Conservation (phyloP, 2,797 vertebrate species). For the Ctenosaura bakeri region DNA sequence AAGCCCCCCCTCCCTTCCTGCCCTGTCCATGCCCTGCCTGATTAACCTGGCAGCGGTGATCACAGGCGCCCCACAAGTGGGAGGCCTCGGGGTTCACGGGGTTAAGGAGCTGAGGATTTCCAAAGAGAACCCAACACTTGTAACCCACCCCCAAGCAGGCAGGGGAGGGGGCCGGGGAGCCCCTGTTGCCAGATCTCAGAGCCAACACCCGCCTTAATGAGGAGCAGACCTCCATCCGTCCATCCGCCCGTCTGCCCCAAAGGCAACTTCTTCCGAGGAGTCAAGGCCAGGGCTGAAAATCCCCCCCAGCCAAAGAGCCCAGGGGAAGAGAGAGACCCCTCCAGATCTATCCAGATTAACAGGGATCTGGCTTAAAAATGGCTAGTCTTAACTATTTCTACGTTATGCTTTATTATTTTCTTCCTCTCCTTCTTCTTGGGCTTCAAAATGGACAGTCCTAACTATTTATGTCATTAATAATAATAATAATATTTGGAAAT, state of each 20-base stretch:
- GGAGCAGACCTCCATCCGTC: conserved; percentile 4
- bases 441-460: too few relatives aligned
- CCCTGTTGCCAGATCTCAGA: conserved; percentile 40
- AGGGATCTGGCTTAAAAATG: not conserved
- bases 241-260: not conserved
- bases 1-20: not conserved
- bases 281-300: too few relatives aligned
- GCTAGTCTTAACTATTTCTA: too few relatives aligned
- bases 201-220: conserved; percentile 43
- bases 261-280: not conserved
- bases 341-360: not conserved
- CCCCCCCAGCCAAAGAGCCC: too few relatives aligned
- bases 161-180: conserved; percentile 34
- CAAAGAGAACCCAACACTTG: conserved; percentile 24
- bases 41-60: conserved; percentile 57
- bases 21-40: conserved; percentile 43
- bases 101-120: conserved; percentile 57
- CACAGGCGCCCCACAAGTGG: conserved; percentile 18
- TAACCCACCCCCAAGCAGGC: conserved; percentile 28
- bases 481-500: too few relatives aligned
- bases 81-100: conserved; percentile 28
- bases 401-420: too few relatives aligned
- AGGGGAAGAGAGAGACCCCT: not conserved
- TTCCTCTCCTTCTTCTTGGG: too few relatives aligned
- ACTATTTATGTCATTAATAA: too few relatives aligned